Evolutionary conservation across 35 echinoderm and acorn worm genomes (phyloP), one percentile per base, ranked within the genome.

Genomic region (Lytechinus variegatus): DNA sequence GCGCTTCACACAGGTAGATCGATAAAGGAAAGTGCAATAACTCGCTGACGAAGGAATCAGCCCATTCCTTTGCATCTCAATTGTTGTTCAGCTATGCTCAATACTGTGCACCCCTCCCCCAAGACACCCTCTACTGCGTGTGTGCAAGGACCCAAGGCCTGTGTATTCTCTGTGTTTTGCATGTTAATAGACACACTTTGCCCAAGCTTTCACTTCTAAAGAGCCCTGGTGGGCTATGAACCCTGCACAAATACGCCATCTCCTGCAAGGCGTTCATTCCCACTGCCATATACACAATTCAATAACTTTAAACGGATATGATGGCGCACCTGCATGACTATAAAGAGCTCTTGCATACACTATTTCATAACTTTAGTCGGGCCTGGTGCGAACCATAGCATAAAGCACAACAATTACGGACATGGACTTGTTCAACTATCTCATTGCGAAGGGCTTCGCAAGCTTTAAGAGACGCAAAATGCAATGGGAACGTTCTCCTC

Each of bases 31-130:
- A 79, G 66, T 79, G 66, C 66, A 79, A 79, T 79, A 79, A 79
- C 66, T 79, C 66, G 14, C 66, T 24, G 66, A 79, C 66, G 66
- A 79, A 79, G 66, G 66, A 79, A 24, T 79, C 66, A 79, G 10
- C 3, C 66, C 16, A 19, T 27, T 79, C 10, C n/a, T 24, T 79
- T 24, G 66, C 66, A 79, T 79, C 66, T 79, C 66, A 79, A 79
- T 79, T 79, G 66, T 79, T 79, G 66, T 79, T 79, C 66, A 79
- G 19, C 66, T 79, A 79, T 79, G 66, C 66, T 79, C n/a, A 79
- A 79, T 79, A 79, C 7, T 79, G 14, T 79, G 66, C n/a, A 24
- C 66, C 66, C 66, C 66, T 6, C 8, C 55, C 8, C 55, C 5
- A 11, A 79, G 16, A 24, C 14, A 6, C 66, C 66, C 66, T 79